Conservation (phyloP, 2,113 vertebrate genomes). For the Ptychochromis oligacanthus region DNA sequence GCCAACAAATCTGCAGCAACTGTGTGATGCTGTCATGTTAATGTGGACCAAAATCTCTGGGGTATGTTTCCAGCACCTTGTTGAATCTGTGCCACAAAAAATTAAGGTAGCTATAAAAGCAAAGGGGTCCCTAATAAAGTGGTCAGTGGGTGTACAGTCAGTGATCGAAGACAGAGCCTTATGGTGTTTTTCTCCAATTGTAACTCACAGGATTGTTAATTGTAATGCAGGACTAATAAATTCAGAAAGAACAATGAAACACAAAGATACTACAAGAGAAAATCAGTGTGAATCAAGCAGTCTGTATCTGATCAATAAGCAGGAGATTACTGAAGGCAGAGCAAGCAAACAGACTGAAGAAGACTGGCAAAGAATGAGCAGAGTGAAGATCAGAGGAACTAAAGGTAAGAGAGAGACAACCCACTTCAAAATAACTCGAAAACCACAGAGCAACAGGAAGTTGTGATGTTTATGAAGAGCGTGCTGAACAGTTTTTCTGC, state of each 20-base stretch:
- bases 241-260: neutral
- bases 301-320: neutral
- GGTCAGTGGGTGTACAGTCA: neutral
- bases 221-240: no score
- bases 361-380: neutral
- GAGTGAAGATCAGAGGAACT: neutral
- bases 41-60: neutral
- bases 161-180: no score
- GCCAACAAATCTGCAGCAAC: neutral
- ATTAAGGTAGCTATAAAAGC: no score
- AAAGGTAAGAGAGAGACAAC: neutral
- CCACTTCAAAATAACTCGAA: neutral
- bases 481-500: neutral
- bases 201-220: no score
- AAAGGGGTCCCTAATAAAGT: neutral
- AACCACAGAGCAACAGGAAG: neutral
- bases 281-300: neutral
- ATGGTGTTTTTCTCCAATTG: neutral
- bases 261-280: no score
- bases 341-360: neutral
- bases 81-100: neutral
- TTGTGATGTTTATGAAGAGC: neutral
- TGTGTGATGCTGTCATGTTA: neutral
- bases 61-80: accelerated
- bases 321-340: neutral